Conservation (phyloP, 2,888 invertebrate genomes). For the Marronus borbonicus region DNA sequence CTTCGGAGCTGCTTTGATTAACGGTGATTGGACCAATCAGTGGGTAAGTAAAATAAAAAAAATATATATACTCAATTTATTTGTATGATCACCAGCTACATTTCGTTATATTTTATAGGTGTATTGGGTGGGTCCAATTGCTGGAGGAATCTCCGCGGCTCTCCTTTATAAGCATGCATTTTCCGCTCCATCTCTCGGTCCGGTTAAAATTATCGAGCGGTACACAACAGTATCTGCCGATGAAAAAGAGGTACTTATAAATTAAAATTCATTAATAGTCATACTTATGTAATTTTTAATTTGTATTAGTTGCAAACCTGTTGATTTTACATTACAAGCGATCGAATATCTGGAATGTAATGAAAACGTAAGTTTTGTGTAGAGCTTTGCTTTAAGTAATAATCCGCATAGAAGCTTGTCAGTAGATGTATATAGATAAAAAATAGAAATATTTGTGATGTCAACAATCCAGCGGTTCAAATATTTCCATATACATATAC, state of each 20-base stretch:
- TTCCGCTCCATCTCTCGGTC: conserved; percentile 70
- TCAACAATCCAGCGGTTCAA: background rate
- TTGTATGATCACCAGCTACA: too few species aligned
- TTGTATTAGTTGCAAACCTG: conserved; percentile 14
- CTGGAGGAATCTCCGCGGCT: conserved; percentile 85
- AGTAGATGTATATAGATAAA: background rate
- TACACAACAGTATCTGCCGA: conserved; percentile 75
- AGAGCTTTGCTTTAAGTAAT: background rate
- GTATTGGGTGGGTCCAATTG: conserved; percentile 91
- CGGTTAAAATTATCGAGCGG: conserved; percentile 70
- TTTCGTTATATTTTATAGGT: conserved; percentile 71
- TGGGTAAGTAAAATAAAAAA: conserved; percentile 79
- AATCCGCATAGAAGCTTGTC: background rate
- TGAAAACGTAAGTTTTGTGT: conserved; percentile 55
- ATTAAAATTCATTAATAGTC: conserved; percentile 52
- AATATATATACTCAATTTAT: background rate
- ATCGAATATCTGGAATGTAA: conserved; percentile 58
- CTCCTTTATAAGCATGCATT: conserved; percentile 82
- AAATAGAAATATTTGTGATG: background rate
- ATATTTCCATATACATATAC: background rate
- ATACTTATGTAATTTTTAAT: background rate
- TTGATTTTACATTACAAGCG: conserved; percentile 55
- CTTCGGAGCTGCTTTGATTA: conserved; percentile 88
- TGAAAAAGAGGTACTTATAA: conserved; percentile 77
- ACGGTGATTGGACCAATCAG: conserved; percentile 82